These are phyloP conservation scores for Acronicta leporina DNA, from an alignment of 2,888 invertebrate species.

Conservation along the genomic window DNA sequence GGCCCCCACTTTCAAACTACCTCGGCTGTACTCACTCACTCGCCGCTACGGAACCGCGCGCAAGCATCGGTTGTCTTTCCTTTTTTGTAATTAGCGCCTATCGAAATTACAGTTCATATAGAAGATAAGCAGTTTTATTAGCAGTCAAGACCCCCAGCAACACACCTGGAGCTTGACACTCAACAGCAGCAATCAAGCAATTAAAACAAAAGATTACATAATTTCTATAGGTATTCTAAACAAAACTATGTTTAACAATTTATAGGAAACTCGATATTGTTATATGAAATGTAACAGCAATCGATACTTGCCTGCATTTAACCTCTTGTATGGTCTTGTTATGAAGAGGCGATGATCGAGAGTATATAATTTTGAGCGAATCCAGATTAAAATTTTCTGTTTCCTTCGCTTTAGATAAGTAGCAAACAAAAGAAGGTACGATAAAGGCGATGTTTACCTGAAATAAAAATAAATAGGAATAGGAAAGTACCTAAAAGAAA, in stretches of 20 bases:
- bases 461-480: slow-evolving; percentile 41
- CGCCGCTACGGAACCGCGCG: no score
- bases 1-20: no score
- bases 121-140: no score
- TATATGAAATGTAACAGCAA: slow-evolving; percentile 10
- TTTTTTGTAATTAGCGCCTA: no score
- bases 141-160: no score
- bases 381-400: slow-evolving; percentile 65
- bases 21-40: no score
- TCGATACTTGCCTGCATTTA: slow-evolving; percentile 68
- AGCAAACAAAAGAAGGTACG: slow-evolving; percentile 67
- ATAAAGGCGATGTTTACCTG: slow-evolving; percentile 74
- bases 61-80: no score
- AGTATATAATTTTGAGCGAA: slow-evolving; percentile 75
- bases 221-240: neutral
- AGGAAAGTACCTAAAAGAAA: no score
- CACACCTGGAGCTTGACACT: no score
- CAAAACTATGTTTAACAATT: neutral
- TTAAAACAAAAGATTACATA: no score
- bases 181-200: no score
- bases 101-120: no score
- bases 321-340: slow-evolving; percentile 72
- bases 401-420: slow-evolving; percentile 66
- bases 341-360: slow-evolving; percentile 74
- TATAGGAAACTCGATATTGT: slow-evolving; percentile 5